These are phyloP conservation scores for Drosophila fulvimacula DNA, from an alignment of 2,888 invertebrate species.

Conservation along the genomic window DNA sequence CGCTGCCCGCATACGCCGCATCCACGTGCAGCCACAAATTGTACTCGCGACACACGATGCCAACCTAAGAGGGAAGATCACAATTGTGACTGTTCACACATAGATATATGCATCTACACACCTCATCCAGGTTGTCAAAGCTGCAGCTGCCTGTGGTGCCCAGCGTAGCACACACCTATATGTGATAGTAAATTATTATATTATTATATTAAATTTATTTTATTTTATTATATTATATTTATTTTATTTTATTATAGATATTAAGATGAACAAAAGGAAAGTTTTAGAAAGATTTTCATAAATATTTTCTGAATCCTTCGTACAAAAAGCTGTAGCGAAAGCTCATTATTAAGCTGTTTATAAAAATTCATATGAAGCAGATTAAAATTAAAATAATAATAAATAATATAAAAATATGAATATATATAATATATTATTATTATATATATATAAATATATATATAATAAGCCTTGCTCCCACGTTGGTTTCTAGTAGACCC, in stretches of 20 bases:
- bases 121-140: conserved; percentile 93
- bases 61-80: conserved; percentile 84
- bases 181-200: too few relatives aligned
- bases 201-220: too few relatives aligned
- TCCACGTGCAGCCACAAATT: conserved; percentile 98
- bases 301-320: too few relatives aligned
- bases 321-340: too few relatives aligned
- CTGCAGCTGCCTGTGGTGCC: conserved; percentile 99
- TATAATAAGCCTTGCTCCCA: too few relatives aligned
- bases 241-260: too few relatives aligned
- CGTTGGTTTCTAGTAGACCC: neutral
- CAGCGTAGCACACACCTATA: conserved; percentile 95
- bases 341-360: too few relatives aligned
- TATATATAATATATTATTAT: neutral
- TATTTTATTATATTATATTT: too few relatives aligned
- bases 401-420: neutral
- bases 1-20: conserved; percentile 98
- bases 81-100: neutral
- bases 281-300: too few relatives aligned
- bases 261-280: too few relatives aligned
- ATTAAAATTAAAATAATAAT: neutral
- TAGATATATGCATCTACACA: conserved; percentile 40
- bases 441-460: too few relatives aligned
- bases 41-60: conserved; percentile 89
- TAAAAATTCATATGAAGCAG: too few relatives aligned